A percentile compares a stretch with the other conserved stretches of the same genome.
These are phyloP conservation scores for Bathynomus jamesi DNA, from an alignment of 1,140 invertebrate species.

Conservation along the genomic window DNA sequence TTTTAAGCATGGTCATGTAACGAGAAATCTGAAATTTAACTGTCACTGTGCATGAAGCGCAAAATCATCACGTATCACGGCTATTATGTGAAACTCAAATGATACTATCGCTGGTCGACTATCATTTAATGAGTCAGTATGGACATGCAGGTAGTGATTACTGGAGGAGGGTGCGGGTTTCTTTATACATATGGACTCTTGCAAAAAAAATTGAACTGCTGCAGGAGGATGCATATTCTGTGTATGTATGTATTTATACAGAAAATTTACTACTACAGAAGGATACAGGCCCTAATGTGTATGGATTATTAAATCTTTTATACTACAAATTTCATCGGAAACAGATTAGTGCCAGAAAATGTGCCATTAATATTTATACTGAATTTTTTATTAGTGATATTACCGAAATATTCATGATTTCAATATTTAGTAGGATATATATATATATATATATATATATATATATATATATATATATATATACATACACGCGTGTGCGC, in stretches of 20 bases:
- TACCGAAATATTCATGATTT: not conserved
- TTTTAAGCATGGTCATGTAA: not conserved
- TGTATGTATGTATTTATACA: not conserved
- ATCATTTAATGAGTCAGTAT: not conserved
- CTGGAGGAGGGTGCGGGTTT: no score
- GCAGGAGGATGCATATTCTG: not conserved
- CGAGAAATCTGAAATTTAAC: not conserved
- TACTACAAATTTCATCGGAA: no score
- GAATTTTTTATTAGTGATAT: not conserved
- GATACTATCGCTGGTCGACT: not conserved
- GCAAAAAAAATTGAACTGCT: not conserved
- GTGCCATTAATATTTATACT: not conserved
- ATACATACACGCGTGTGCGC: not conserved
- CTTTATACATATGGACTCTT: not conserved
- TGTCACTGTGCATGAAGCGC: not conserved
- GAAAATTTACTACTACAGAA: not conserved
- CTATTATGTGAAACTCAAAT: not conserved
- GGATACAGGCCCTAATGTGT: not conserved
- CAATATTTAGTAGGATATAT: not conserved
- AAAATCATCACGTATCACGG: not conserved
- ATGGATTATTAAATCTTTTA: not conserved
- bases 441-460: not conserved
- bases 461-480: conserved; percentile 1
- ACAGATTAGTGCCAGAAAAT: not conserved
- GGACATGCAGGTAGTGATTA: no score